Evolutionary conservation across 2,888 invertebrate genomes (phyloP).

Genomic region (Dexiosoma caninum): DNA sequence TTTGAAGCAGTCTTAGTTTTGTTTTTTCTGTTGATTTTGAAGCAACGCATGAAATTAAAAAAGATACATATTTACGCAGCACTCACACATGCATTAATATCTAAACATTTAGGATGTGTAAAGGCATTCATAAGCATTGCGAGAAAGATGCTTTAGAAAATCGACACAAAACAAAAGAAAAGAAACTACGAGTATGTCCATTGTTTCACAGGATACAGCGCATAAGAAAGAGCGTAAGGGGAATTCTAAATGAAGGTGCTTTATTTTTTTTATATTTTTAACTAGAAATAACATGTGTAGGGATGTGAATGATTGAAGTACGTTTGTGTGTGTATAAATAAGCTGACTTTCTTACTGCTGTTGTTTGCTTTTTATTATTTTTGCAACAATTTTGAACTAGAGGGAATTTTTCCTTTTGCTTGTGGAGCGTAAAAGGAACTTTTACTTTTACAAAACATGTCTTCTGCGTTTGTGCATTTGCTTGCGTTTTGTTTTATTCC

Average conservation of each 20-base stretch:
- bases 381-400: conserved; percentile 9
- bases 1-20: conserved; percentile 20
- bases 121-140: not conserved
- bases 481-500: not conserved
- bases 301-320: conserved; percentile 13
- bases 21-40: not conserved
- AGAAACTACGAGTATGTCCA: not conserved
- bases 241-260: not conserved
- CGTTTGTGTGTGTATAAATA: not conserved
- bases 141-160: not conserved
- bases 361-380: conserved; percentile 12
- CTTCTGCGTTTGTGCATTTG: conserved; percentile 13
- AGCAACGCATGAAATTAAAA: not conserved
- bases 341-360: conserved; percentile 13
- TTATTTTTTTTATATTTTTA: not conserved
- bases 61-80: conserved; percentile 22
- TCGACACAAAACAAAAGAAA: not conserved
- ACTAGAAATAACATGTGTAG: conserved; percentile 46
- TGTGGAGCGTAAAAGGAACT: conserved; percentile 38
- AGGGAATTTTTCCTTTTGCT: conserved; percentile 1
- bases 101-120: not conserved
- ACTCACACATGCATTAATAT: not conserved
- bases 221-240: not conserved
- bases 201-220: not conserved
- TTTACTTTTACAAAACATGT: conserved; percentile 51